These are phyloP conservation scores for Ctenochaetus hawaiiensis DNA, from an alignment of 2,797 vertebrate genomes.

Conservation along the genomic window DNA sequence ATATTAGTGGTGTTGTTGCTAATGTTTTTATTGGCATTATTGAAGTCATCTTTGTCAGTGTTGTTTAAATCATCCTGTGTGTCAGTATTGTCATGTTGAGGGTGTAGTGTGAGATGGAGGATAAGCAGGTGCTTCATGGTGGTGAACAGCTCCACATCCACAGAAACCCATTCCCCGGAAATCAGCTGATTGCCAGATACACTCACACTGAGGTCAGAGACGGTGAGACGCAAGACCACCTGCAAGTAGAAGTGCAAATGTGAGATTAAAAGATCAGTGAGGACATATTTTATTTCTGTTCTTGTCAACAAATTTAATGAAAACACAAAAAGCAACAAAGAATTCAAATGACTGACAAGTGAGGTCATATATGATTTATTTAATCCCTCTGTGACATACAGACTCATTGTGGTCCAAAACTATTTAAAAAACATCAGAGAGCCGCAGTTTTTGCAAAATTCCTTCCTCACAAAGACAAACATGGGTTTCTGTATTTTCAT, in stretches of 20 bases:
- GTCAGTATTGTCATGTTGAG: neutral
- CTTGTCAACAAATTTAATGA: neutral
- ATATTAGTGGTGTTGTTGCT: neutral
- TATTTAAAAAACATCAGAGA: neutral
- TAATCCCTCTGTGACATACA: neutral
- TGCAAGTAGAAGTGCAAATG: constrained; percentile 29
- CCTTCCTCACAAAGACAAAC: neutral
- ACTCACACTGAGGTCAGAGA: constrained; percentile 48
- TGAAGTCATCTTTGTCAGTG: neutral
- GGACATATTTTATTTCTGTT: neutral
- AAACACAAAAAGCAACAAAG: neutral
- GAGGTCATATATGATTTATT: neutral
- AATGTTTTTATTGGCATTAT: neutral
- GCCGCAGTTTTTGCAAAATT: neutral
- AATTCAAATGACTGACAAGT: neutral
- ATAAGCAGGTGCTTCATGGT: constrained; percentile 47
- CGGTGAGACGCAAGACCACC: constrained; percentile 41
- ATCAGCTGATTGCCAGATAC: constrained; percentile 34
- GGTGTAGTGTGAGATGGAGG: constrained; percentile 33
- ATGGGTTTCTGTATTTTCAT: neutral
- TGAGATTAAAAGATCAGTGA: neutral
- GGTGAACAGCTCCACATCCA: constrained; percentile 53
- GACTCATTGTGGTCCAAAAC: neutral
- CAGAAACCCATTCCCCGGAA: constrained; percentile 29
- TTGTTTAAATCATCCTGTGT: neutral